These are phyloP conservation scores for Hyppa rectilinea DNA, from an alignment of 2,888 invertebrate genomes.

Conservation along the genomic window DNA sequence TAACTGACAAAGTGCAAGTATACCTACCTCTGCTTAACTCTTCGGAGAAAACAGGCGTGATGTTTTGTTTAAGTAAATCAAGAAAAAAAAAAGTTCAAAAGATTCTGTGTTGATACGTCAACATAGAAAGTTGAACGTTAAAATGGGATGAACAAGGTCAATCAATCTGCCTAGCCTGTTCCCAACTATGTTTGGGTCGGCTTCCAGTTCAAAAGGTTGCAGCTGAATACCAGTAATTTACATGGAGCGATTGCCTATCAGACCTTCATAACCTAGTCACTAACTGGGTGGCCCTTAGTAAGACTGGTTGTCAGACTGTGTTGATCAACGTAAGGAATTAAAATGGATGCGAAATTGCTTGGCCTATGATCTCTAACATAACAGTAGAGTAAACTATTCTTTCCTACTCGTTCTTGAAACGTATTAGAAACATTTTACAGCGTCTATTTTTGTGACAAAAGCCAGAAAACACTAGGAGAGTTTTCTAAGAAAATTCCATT, in stretches of 20 bases:
- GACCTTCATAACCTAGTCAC: too few relatives aligned
- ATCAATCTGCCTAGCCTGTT: too few relatives aligned
- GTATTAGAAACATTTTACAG: background rate
- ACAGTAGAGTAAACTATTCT: background rate
- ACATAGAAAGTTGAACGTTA: background rate
- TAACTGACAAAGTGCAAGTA: background rate
- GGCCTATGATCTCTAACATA: background rate
- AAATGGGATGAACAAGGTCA: too few relatives aligned
- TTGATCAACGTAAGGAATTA: background rate
- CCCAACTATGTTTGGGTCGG: too few relatives aligned
- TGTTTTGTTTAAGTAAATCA: background rate
- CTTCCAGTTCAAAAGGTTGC: too few relatives aligned
- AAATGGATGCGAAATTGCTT: background rate
- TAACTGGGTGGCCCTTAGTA: too few relatives aligned
- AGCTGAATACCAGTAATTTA: too few relatives aligned
- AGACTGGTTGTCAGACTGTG: too few relatives aligned
- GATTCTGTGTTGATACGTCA: background rate
- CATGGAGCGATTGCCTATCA: too few relatives aligned
- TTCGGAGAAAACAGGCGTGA: background rate
- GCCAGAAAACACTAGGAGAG: background rate
- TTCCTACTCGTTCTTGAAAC: background rate
- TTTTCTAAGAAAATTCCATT: background rate
- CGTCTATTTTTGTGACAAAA: background rate
- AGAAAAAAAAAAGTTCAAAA: background rate
- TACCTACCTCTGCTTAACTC: background rate